Percentiles rank a stretch among this genome's conserved stretches.
These are phyloP conservation scores for Leucosticte australis DNA, from an alignment of 2,113 vertebrate genomes.

Conservation along the genomic window DNA sequence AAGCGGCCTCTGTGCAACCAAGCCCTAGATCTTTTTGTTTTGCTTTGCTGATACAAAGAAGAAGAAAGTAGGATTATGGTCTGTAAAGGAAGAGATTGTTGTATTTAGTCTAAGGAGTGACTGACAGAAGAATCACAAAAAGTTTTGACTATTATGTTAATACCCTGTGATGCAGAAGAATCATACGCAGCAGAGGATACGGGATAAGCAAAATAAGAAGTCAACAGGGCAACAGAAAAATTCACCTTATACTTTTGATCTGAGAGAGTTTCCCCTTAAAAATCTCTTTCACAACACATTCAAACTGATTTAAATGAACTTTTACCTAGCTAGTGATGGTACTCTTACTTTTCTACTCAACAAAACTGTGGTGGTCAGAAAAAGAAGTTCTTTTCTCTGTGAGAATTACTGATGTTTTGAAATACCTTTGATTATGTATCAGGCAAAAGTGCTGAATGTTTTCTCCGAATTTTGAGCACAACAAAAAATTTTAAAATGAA, in stretches of 20 bases:
- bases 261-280: neutral
- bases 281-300: neutral
- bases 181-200: neutral
- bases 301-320: neutral
- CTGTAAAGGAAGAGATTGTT: neutral
- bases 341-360: neutral
- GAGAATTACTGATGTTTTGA: neutral
- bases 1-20: neutral
- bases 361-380: neutral
- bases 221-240: neutral
- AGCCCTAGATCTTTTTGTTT: neutral
- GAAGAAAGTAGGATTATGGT: neutral
- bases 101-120: neutral
- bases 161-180: conserved; percentile 1
- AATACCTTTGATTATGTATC: neutral
- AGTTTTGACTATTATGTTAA: neutral
- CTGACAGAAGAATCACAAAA: neutral
- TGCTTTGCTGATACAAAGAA: neutral
- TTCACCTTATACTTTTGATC: neutral
- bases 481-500: neutral
- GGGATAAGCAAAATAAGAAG: neutral
- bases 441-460: neutral
- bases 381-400: neutral
- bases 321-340: neutral
- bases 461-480: neutral